Conservation (phyloP, 2,113 vertebrate species). For the Butorides virescens region DNA sequence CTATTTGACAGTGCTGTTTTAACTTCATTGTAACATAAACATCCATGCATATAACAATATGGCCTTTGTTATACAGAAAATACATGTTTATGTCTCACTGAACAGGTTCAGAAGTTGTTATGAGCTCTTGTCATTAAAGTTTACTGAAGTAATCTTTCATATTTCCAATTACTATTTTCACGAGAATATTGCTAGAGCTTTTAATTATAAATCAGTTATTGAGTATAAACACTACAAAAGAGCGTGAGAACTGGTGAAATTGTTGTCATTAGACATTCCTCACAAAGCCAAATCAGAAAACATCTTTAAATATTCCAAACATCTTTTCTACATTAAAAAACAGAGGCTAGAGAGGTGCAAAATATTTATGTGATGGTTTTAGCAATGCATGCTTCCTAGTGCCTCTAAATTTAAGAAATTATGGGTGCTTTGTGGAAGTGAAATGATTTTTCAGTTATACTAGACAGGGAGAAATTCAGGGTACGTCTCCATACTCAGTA, state of each 20-base stretch:
- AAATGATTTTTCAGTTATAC: not conserved
- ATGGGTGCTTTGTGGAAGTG: not conserved
- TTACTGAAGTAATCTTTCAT: not conserved
- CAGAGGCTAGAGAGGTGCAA: not conserved
- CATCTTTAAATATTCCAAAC: not conserved
- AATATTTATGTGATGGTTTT: not conserved
- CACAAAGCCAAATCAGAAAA: not conserved
- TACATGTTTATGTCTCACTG: not conserved
- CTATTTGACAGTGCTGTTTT: not conserved
- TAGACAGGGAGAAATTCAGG: not conserved
- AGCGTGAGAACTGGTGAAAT: not conserved
- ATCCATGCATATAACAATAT: not conserved
- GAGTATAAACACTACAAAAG: not conserved
- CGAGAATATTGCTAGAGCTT: not conserved
- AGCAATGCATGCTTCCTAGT: not conserved
- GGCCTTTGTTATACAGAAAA: not conserved
- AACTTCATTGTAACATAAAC: not conserved
- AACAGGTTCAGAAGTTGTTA: not conserved
- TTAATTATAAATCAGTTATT: not conserved
- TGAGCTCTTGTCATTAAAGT: not conserved
- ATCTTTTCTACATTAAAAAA: not conserved
- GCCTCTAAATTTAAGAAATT: not conserved
- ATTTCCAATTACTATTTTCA: not conserved
- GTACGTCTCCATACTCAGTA: accelerated
- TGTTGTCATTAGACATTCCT: not conserved